phyloP scores from a whole-genome alignment of 2,888 invertebrate species.

The Polyploca ridens region DNA sequence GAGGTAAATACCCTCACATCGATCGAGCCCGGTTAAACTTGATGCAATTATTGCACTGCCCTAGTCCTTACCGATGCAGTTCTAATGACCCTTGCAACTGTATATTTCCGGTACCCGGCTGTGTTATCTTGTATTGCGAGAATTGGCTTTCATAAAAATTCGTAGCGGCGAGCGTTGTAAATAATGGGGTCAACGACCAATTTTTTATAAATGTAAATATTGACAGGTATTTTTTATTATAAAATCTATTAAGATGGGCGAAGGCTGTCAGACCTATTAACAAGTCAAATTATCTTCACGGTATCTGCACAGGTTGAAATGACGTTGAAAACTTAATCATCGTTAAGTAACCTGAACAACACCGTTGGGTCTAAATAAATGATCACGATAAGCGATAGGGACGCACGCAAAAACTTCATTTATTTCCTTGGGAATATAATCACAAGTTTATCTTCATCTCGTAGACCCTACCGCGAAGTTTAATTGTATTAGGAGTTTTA shows the following conservation, averaged over 20 bases:
- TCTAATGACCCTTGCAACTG: conserved; percentile 51
- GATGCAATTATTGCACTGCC: conserved; percentile 83
- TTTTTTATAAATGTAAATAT: background rate
- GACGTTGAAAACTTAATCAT: conserved; percentile 2
- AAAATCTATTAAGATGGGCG: background rate
- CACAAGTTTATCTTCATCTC: conserved; percentile 26
- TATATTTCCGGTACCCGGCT: conserved; percentile 14
- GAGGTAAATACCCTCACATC: conserved; percentile 85
- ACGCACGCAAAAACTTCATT: conserved; percentile 37
- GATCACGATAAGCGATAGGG: conserved; percentile 20
- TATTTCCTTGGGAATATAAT: conserved; percentile 28
- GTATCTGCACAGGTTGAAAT: background rate
- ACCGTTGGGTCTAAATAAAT: conserved; percentile 23
- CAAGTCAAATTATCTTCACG: background rate
- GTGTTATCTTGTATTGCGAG: background rate
- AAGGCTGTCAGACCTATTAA: background rate
- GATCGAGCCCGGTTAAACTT: conserved; percentile 82
- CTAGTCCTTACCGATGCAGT: conserved; percentile 72
- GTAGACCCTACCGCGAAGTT: conserved; percentile 22
- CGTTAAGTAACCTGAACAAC: background rate
- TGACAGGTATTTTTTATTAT: background rate
- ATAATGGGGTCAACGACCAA: conserved; percentile 4
- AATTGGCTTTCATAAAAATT: background rate
- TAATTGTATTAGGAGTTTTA: conserved; percentile 28
- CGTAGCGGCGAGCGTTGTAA: background rate